Evolutionary conservation across 2,888 invertebrate species (phyloP).

Genomic region (Chesias legatella): DNA sequence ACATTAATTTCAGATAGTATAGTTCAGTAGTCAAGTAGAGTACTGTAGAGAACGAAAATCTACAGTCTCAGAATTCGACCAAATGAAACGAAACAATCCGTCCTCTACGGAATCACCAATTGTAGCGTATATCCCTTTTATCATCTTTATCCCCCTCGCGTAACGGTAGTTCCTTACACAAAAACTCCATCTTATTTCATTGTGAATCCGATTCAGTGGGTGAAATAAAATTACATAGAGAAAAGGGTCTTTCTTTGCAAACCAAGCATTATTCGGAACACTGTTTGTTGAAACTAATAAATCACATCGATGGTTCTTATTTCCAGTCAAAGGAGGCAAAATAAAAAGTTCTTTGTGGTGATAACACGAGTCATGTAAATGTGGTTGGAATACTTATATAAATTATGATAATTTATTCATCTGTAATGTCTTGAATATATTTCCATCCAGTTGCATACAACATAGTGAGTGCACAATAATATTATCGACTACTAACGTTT

Average conservation of each 20-base stretch:
- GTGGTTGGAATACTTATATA: slow-evolving; percentile 3
- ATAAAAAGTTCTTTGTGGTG: not conserved
- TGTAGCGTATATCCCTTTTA: no score
- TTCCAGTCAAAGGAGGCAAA: slow-evolving; percentile 1
- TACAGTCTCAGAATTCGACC: no score
- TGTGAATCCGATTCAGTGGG: slow-evolving; percentile 11
- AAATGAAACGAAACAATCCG: no score
- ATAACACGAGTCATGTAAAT: not conserved
- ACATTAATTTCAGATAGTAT: no score
- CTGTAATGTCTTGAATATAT: no score
- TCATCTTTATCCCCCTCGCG: slow-evolving; percentile 1
- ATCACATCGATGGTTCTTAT: slow-evolving; percentile 22
- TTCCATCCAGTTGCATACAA: no score
- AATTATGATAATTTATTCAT: not conserved
- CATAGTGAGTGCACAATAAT: no score
- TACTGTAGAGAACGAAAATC: no score
- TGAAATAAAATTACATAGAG: slow-evolving; percentile 24
- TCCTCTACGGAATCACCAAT: no score
- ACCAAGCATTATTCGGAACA: slow-evolving; percentile 22
- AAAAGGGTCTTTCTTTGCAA: slow-evolving; percentile 18
- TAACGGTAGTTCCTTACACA: slow-evolving; percentile 3
- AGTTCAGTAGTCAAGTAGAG: no score
- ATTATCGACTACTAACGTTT: no score
- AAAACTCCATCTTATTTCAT: slow-evolving; percentile 9
- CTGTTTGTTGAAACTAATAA: slow-evolving; percentile 23